Evolutionary conservation across 2,888 invertebrate genomes (phyloP).

Genomic region (Aspidapion aeneum): DNA sequence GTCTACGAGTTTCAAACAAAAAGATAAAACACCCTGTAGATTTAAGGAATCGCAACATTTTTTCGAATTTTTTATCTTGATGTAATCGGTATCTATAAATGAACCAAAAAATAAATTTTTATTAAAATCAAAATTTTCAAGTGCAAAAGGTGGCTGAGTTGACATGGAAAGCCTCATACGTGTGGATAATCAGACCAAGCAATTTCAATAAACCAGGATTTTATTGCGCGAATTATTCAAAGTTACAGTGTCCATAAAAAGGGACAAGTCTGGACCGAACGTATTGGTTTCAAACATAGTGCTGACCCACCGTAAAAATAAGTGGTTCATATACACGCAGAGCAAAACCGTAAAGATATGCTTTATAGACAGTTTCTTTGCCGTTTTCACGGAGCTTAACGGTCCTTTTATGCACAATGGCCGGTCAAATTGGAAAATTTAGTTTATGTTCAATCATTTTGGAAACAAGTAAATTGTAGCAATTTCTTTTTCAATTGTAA

Average conservation of each 20-base stretch:
- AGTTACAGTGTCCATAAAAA: slow-evolving; percentile 10
- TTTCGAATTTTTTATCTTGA: no score
- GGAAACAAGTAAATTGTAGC: no score
- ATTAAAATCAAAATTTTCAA: no score
- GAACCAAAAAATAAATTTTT: no score
- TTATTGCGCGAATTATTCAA: slow-evolving; percentile 10
- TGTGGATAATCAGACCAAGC: background rate
- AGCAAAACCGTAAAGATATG: slow-evolving; percentile 17
- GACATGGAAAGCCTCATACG: no score
- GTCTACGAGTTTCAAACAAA: no score
- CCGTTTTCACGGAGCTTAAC: background rate
- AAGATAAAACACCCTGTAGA: no score
- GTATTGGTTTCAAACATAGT: slow-evolving; percentile 14
- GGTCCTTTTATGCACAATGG: background rate
- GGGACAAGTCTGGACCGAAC: background rate
- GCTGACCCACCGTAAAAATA: slow-evolving; percentile 21
- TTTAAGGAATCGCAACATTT: no score
- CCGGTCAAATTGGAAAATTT: background rate
- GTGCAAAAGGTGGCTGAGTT: no score
- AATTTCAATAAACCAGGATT: background rate
- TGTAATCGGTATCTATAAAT: no score
- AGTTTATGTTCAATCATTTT: no score
- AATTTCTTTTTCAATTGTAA: no score
- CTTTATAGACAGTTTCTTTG: slow-evolving; percentile 17
- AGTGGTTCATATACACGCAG: slow-evolving; percentile 16